A percentile compares a stretch with the other conserved stretches of the same genome.
Conservation (phyloP, 2,888 invertebrate genomes). For the Drosophila rubida region DNA sequence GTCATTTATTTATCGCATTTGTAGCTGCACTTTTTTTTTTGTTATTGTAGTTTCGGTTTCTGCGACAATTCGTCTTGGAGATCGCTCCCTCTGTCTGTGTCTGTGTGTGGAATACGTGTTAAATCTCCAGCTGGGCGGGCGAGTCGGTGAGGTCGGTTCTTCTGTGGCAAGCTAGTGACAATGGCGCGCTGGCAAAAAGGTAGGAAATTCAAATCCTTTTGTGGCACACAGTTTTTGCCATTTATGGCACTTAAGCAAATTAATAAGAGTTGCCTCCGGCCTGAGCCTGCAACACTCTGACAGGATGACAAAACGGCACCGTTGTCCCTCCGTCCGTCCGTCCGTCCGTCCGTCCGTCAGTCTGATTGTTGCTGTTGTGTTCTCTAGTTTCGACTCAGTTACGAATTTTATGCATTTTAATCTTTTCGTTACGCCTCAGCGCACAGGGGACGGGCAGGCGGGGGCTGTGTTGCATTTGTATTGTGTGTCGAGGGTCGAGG, state of each 20-base stretch:
- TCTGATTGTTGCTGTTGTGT: conserved; percentile 1
- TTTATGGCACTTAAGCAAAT: conserved; percentile 79
- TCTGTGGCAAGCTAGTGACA: conserved; percentile 36
- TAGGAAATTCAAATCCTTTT: conserved; percentile 68
- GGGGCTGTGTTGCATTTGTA: conserved; percentile 49
- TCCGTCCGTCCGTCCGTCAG: too few relatives aligned
- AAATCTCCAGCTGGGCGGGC: conserved; percentile 70
- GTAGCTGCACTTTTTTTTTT: conserved; percentile 14
- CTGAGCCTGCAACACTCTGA: background rate
- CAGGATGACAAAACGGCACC: conserved; percentile 1
- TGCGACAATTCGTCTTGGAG: conserved; percentile 75
- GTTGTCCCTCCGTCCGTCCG: too few relatives aligned
- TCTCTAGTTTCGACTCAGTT: conserved; percentile 26
- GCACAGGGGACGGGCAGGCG: background rate
- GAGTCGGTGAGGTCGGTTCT: too few relatives aligned
- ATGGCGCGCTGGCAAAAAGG: conserved; percentile 36
- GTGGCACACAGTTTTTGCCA: conserved; percentile 60
- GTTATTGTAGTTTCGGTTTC: conserved; percentile 1
- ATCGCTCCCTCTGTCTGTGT: background rate
- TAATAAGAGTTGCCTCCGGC: conserved; percentile 72
- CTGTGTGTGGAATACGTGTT: conserved; percentile 45
- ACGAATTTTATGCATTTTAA: conserved; percentile 66
- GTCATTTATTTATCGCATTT: conserved; percentile 11
- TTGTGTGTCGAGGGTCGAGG: conserved; percentile 53
- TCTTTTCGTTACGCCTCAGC: conserved; percentile 67